Evolutionary conservation across 2,888 invertebrate species (phyloP).

Genomic region (Rotaria magnacalcarata): DNA sequence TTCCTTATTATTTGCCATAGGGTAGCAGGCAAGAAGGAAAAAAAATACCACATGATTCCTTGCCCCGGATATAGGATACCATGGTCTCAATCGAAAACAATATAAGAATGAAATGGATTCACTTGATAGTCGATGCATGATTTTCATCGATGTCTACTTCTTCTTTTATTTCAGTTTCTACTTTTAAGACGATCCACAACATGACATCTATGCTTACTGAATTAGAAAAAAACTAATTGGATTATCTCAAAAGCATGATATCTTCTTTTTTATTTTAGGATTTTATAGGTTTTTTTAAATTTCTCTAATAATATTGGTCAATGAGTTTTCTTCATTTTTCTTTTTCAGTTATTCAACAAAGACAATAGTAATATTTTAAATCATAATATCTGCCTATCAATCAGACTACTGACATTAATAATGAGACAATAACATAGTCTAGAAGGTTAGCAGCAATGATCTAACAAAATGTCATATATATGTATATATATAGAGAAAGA

Average conservation of each 20-base stretch:
- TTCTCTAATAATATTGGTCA: background rate
- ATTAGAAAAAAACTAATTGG: background rate
- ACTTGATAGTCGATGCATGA: conserved; percentile 10
- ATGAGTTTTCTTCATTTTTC: background rate
- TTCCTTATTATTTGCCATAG: background rate
- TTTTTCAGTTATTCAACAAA: background rate
- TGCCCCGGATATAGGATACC: background rate
- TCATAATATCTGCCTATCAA: conserved; percentile 22
- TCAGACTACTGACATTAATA: conserved; percentile 9
- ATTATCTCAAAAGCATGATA: too few species aligned
- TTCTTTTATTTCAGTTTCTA: background rate
- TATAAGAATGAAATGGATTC: background rate
- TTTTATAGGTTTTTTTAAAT: too few species aligned
- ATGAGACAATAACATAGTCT: conserved; percentile 19
- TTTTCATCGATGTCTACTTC: background rate
- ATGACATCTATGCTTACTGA: background rate
- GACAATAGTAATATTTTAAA: background rate
- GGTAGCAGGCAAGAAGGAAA: background rate
- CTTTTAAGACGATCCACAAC: background rate
- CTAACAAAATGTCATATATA: background rate
- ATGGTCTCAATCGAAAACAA: conserved; percentile 22
- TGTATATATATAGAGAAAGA: too few species aligned
- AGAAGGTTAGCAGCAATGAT: background rate
- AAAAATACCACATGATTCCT: background rate
- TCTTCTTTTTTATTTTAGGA: too few species aligned